Evolutionary conservation across 2,113 vertebrate species (phyloP), one percentile per base, ranked within the genome.

Genomic region (Corythaeola cristata): DNA sequence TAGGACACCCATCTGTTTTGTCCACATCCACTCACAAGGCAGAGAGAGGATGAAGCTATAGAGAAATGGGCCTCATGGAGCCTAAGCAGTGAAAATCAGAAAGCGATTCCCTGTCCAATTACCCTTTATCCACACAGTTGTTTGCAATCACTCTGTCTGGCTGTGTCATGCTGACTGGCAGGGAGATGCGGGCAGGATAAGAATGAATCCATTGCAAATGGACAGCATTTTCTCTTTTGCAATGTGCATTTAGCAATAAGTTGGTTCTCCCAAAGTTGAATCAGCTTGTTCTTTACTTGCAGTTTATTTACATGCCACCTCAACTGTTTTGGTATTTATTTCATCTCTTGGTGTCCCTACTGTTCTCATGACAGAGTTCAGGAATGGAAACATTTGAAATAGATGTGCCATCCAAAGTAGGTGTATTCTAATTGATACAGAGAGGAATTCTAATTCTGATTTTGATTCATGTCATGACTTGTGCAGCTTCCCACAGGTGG

Each of bases 161-260:
- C 67, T 32, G 56, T 14, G 37, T 3, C 35, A 4, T 6, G 28
- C 79, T 68, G 55, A 41, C 73, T 58, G 78, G 49, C 22, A 45
- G 76, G 71, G 47, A 47, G 52, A 5, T 23, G 26, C 2, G 28
- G 91, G 14, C 30, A 20, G 76, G 76, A 0, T 10, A 5, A 39
- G 52, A 67, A 73, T 15, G 74, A 56, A 35, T 19, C 35, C 23
- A 1, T 9, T 37, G 37, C 30, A 52, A 35, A 1, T 8, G 7
- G n/a, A 52, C 58, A 27, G 24, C 2, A 3, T 66, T 63, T 91
- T 50, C 55, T 59, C 45, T 37, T 60, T 23, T 85, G 22, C 23
- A 44, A 2, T 20, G 16, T 53, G 4, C 0, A 0, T 27, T 66
- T 73, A 80, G 47, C 84, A 41, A 6, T 8, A 4, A 69, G n/a